Percentiles rank a stretch among this genome's conserved stretches.
Conservation (phyloP, 2,888 invertebrate genomes). For the Cynaeus angustus region DNA sequence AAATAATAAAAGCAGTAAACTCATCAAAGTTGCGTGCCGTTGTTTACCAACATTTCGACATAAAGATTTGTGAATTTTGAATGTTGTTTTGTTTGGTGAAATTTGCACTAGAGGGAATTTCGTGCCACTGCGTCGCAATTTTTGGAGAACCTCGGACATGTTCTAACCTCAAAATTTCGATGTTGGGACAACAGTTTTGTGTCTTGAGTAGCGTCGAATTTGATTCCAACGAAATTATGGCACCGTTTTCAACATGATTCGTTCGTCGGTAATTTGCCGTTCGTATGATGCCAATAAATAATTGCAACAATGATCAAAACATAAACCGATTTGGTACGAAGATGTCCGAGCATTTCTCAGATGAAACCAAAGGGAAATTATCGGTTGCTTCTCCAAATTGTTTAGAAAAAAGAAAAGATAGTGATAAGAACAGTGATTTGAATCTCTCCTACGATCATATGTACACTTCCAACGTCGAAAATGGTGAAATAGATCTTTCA, state of each 20-base stretch:
- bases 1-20: constrained; percentile 5
- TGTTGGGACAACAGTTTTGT: not conserved
- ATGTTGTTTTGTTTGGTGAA: not conserved
- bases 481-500: constrained; percentile 54
- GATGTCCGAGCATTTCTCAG: constrained; percentile 71
- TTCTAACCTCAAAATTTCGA: constrained; percentile 7
- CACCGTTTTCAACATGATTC: not conserved
- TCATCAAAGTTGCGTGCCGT: not conserved
- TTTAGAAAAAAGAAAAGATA: constrained; percentile 21
- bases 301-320: constrained; percentile 70
- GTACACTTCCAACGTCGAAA: constrained; percentile 77
- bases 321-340: constrained; percentile 70
- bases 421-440: constrained; percentile 72
- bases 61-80: not conserved
- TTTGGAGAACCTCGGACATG: not conserved
- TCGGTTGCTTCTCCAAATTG: constrained; percentile 51
- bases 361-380: constrained; percentile 61
- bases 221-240: not conserved
- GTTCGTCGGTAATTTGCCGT: constrained; percentile 5
- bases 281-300: constrained; percentile 48
- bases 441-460: constrained; percentile 83
- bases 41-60: not conserved
- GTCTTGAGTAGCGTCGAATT: not conserved
- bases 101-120: not conserved
- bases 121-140: not conserved